Base-by-base conservation (phyloP, 2,113 vertebrate species). In the Oenanthe melanoleuca region DNA sequence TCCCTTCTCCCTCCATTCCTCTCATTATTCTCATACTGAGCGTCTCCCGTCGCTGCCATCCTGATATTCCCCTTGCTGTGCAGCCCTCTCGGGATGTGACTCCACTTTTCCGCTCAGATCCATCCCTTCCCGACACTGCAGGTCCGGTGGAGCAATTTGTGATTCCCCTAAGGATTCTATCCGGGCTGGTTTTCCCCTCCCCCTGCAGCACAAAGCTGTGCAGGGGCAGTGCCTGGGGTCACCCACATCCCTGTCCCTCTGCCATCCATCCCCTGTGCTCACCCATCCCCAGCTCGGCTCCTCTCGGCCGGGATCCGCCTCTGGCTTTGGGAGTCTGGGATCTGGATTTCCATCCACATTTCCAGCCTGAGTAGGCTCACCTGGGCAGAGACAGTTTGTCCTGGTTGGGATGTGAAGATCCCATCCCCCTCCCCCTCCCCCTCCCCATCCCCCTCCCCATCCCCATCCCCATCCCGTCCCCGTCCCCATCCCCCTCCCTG, bases 111-210 rank as follows among this genome's bases (percentile, higher is more conserved):
- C 5, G 3, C 25, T 19, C 38, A 12, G 45, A 50, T 77, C 75
- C 56, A 7, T 17, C 73, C 71, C 42, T 47, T 57, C 42, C 60
- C 0, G 0, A 5, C 13, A 0, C 64, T 21, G 63, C 23, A 16
- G 82, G 26, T 19, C 20, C 1, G 4, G 24, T 18, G 67, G 18
- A 56, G 44, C 1, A 20, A 3, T 49, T 24, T 59, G 28, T 22
- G 31, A 47, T 72, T 82, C 57, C 53, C 66, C 55, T 10, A 2
- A 37, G 6, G 40, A 71, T 22, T 19, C 34, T 24, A 59, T n/a
- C 47, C 4, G 25, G 33, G 15, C 28, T 47, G 70, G 12, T 47
- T 92, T 85, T 63, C 24, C 18, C 49, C 50, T 87, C n/a, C 73
- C 12, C 34, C 40, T 8, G 42, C 55, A 28, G 31, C 45, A 15